Conservation (phyloP, 2,113 vertebrate species). For the Tapirus terrestris region DNA sequence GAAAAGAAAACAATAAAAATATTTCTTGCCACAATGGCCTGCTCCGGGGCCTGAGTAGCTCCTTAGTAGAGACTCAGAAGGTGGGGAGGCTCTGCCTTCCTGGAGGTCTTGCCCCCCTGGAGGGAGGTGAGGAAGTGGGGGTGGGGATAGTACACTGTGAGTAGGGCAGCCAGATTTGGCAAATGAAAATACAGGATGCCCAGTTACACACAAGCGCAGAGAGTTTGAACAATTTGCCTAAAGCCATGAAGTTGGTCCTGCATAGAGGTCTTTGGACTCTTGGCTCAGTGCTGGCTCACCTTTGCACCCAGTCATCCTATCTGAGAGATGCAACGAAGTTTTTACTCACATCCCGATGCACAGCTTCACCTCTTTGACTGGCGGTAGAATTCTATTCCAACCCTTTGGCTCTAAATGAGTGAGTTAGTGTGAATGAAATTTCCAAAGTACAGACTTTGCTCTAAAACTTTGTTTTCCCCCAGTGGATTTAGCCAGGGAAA, state of each 20-base stretch:
- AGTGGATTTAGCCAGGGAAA: conserved; percentile 14
- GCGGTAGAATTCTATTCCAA: conserved; percentile 32
- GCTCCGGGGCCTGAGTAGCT: not conserved
- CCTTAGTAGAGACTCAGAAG: not conserved
- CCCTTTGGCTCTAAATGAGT: conserved; percentile 15
- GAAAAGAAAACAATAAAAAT: not conserved
- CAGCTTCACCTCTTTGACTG: conserved; percentile 38
- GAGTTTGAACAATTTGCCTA: not conserved
- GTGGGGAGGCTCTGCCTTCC: not conserved
- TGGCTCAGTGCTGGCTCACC: too few relatives aligned
- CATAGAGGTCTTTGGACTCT: not conserved
- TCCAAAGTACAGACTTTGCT: conserved; percentile 57
- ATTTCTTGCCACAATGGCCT: not conserved
- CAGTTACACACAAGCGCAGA: not conserved
- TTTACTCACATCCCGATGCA: conserved; percentile 49
- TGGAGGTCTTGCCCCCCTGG: not conserved
- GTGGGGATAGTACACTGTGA: not conserved
- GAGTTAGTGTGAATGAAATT: conserved; percentile 13
- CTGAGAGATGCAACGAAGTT: not conserved
- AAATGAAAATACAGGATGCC: not conserved
- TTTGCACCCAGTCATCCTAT: not conserved
- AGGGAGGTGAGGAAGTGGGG: not conserved
- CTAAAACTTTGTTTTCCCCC: conserved; percentile 47
- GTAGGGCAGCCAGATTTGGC: not conserved
- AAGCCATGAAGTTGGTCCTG: not conserved